Percentiles rank a stretch among this genome's conserved stretches.
Conservation (phyloP, 2,113 vertebrate genomes). For the Malaclemys terrapin region DNA sequence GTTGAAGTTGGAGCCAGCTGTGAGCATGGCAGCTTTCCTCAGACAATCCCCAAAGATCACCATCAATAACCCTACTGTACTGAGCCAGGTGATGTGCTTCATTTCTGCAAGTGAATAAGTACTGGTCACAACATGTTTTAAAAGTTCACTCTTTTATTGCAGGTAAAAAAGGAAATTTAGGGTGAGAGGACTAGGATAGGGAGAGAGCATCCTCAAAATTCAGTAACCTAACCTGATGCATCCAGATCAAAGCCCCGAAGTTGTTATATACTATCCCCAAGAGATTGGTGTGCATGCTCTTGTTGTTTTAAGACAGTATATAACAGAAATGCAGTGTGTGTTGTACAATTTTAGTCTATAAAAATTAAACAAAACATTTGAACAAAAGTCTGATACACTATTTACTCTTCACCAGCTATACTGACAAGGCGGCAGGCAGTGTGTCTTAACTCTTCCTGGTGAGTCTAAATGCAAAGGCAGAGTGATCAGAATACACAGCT, state of each 20-base stretch:
- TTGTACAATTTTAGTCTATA: background rate
- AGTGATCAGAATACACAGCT: background rate
- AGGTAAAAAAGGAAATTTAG: background rate
- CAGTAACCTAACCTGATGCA: background rate
- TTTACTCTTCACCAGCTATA: fast-evolving
- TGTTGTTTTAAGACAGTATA: fast-evolving
- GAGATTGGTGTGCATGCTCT: background rate
- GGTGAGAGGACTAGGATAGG: background rate
- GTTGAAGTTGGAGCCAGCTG: slow-evolving; percentile 98
- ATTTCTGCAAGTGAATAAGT: slow-evolving; percentile 81
- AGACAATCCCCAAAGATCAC: slow-evolving; percentile 94
- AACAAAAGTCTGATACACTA: fast-evolving
- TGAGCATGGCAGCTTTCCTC: slow-evolving; percentile 96
- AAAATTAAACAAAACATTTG: background rate
- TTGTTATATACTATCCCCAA: background rate
- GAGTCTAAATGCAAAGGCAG: background rate
- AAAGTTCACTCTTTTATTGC: background rate
- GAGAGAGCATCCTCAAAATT: background rate
- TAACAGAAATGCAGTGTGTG: fast-evolving
- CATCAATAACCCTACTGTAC: slow-evolving; percentile 91
- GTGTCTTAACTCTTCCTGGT: fast-evolving
- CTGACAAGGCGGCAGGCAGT: fast-evolving
- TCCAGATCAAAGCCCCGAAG: background rate
- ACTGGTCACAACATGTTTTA: background rate
- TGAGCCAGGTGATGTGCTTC: slow-evolving; percentile 94